Evolutionary conservation across 2,888 invertebrate genomes (phyloP), one percentile per base, ranked within the genome.

Genomic region (Ischnura elegans): DNA sequence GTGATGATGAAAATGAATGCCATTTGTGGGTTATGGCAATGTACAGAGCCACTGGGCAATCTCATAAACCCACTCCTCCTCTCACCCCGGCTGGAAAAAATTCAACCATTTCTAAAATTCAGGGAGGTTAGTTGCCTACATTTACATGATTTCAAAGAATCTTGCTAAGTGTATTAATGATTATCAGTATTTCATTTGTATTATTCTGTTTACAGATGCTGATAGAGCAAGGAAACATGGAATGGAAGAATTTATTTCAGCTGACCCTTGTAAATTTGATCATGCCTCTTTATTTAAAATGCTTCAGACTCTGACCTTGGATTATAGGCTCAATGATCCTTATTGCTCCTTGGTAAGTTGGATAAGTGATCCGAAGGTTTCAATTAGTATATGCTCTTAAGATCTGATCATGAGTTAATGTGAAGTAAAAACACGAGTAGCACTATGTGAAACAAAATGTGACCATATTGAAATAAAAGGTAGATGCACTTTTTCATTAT

Each of bases 21-120:
- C 99, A 99, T 95, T 96, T 99, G 94, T 99, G 99, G 99, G 99
- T 99, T 55, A 99, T 99, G 98, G 99, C 99, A 2, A 97, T 99
- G 97, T 99, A 99, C 96, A 97, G 99, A 95, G 99, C 99, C n/a
- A 99, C 99, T 2, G 99, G 99, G 8, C 99, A 99, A 96, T 99
- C 99, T 93, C 99, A 99, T 96, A 99, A 99, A 96, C 99, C 99
- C 13, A 98, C 99, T 2, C 99, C 99, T 13, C 99, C 99, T 0
- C 97, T 98, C 86, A 98, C 98, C 36, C 97, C 98, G 3, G 97
- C 97, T 94, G 97, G 98, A 96, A 98, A 99, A 97, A 98, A 98
- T 95, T 98, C 98, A 45, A 98, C 98, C 94, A 98, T 98, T 95
- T 98, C 98, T 90, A 98, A 98, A 96, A 97, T 98, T 95, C 98